Base-by-base conservation (phyloP, 2,797 vertebrate species). In the Sternarchorhynchus goeldii region DNA sequence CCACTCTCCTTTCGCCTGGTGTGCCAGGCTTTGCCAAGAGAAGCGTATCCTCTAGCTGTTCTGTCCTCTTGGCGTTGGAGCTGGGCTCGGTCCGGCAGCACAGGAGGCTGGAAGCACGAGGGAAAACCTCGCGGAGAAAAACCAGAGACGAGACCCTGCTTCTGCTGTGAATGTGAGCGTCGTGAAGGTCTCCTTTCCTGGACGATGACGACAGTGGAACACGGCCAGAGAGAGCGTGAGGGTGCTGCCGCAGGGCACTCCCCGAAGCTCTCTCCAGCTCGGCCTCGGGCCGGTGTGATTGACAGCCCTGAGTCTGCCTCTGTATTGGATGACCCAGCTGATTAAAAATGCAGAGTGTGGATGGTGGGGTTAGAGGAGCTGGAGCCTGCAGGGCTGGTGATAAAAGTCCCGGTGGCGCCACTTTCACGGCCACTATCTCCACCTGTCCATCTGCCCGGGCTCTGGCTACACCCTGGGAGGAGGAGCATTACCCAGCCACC, bases 371-470 rank as follows among this genome's bases (percentile, higher is more conserved):
- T 88, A 90, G 89, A 86, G 87, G 88, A 92, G 88, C 87, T 89
- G 84, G 86, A 91, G 88, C 87, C 90, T 92, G 84, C 84, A 88
- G 86, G 86, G 86, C 82, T 83, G 67, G 87, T 90, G 92, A 86
- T 91, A 87, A 89, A 94, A 92, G 88, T 81, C 82, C 79, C 82
- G 0, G 67, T 88, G 88, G 88, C 75, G 85, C 92, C 91, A 91
- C 84, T 88, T 12, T 93, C 88, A 91, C 87, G 88, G 88, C 88
- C 90, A 85, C 85, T 93, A 90, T 93, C 92, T 91, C 91, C 90
- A 92, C 91, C 92, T 94, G 91, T 91, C 91, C 90, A 89, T 93
- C 93, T 95, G 89, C 82, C 89, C 89, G 84, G 87, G 88, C 87
- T 84, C 80, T 53, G 73, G 81, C 76, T 78, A 59, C 73, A 66